Conservation (phyloP, 23 tunicate genomes). For the Aplidium turbinatum region DNA sequence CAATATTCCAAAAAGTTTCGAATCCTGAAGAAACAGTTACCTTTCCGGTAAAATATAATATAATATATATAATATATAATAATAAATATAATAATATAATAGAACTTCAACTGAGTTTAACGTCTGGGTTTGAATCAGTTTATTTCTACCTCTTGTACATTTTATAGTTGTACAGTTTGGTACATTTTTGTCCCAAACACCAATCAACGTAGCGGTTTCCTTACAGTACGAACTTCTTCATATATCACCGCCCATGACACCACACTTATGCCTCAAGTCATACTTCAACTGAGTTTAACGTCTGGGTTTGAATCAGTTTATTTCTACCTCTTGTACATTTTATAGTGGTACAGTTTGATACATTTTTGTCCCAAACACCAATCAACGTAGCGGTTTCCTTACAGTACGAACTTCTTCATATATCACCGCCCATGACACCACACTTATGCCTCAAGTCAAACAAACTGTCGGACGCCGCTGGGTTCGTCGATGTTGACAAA, state of each 20-base stretch:
- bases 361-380: no score
- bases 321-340: no score
- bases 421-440: constrained; percentile 86
- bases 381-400: no score
- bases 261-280: constrained; percentile 46
- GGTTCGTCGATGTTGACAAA: constrained; percentile 85
- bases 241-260: constrained; percentile 81
- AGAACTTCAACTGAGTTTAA: no score
- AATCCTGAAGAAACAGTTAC: constrained; percentile 58
- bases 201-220: no score
- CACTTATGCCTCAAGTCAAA: constrained; percentile 40
- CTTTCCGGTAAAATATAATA: constrained; percentile 24
- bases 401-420: constrained; percentile 90
- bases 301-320: not conserved
- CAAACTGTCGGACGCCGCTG: constrained; percentile 66
- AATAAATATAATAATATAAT: not conserved
- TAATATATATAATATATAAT: no score
- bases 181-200: no score
- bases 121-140: not conserved
- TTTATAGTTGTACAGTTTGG: no score
- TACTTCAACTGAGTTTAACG: no score
- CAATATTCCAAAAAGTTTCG: constrained; percentile 62
- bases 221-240: constrained; percentile 94
- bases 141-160: no score
- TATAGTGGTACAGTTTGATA: no score